Conservation (phyloP, 2,797 vertebrate species). For the Microctenopoma lineatum region DNA sequence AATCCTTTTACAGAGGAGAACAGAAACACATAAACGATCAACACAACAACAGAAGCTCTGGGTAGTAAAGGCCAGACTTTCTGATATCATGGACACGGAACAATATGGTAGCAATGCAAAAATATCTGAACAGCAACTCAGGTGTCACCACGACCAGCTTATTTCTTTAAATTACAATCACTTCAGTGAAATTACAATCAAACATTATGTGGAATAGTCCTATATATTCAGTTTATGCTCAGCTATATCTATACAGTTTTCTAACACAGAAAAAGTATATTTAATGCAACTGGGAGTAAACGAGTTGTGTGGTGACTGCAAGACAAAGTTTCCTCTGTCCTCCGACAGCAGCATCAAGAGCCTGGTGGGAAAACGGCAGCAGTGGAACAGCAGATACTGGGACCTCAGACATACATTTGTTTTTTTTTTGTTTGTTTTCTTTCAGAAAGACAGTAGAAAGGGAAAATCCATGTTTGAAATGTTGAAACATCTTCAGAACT, state of each 20-base stretch:
- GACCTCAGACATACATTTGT: background rate
- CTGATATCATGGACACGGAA: conserved; percentile 34
- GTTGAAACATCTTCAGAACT: background rate
- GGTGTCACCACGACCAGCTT: conserved; percentile 29
- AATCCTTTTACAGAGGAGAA: conserved; percentile 75
- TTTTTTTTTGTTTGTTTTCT: background rate
- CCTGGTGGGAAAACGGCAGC: background rate
- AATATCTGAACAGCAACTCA: conserved; percentile 32
- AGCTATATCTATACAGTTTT: conserved; percentile 52
- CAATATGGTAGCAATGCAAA: conserved; percentile 36
- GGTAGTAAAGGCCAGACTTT: conserved; percentile 48
- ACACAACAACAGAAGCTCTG: conserved; percentile 71
- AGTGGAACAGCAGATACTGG: conserved; percentile 13
- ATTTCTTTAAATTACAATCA: conserved; percentile 65
- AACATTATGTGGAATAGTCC: conserved; percentile 37
- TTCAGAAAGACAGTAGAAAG: background rate
- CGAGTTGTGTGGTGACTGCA: conserved; percentile 24
- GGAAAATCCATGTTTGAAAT: background rate
- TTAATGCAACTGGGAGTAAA: conserved; percentile 31
- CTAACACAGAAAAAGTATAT: conserved; percentile 13
- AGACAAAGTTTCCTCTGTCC: background rate
- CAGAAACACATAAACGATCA: conserved; percentile 68
- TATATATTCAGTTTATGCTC: conserved; percentile 33
- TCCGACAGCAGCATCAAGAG: conserved; percentile 8
- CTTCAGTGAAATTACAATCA: conserved; percentile 71